These are phyloP conservation scores for Porites cylindrica DNA, from an alignment of 92 coral and sea anemone species.

Conservation along the genomic window DNA sequence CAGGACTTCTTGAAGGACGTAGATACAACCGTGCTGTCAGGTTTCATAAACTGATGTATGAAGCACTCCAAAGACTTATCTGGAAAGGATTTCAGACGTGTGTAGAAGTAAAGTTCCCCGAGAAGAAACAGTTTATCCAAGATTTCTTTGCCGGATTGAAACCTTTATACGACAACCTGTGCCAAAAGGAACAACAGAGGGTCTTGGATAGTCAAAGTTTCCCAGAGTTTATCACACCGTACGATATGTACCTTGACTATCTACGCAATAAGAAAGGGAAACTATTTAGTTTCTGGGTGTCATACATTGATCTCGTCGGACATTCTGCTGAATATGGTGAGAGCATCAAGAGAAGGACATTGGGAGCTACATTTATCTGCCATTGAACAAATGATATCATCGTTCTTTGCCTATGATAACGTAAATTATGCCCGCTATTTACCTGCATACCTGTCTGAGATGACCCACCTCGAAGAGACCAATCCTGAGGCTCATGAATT, in stretches of 20 bases:
- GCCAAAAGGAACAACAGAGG: constrained; percentile 48
- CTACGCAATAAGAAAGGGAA: constrained; percentile 41
- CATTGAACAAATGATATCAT: constrained; percentile 20
- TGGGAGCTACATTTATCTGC: constrained; percentile 68
- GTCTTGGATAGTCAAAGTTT: constrained; percentile 45
- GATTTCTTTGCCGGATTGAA: constrained; percentile 43
- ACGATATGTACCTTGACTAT: constrained; percentile 38
- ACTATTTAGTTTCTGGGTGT: constrained; percentile 62
- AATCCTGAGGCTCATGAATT: too few relatives aligned
- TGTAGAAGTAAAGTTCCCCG: constrained; percentile 21
- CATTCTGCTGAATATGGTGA: constrained; percentile 55
- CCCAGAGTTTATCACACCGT: constrained; percentile 49
- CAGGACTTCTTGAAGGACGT: constrained; percentile 71
- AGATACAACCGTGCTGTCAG: constrained; percentile 66
- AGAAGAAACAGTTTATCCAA: constrained; percentile 27
- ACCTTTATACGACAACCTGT: constrained; percentile 34
- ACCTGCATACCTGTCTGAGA: too few relatives aligned
- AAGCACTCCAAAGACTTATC: constrained; percentile 37
- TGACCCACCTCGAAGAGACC: too few relatives aligned
- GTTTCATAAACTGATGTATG: constrained; percentile 57
- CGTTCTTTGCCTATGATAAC: too few relatives aligned
- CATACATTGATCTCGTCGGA: constrained; percentile 70
- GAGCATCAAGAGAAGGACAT: constrained; percentile 67
- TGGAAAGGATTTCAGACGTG: constrained; percentile 47
- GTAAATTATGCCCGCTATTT: too few relatives aligned